A percentile compares a stretch with the other conserved stretches of the same genome.
phyloP scores from a whole-genome alignment of 2,113 vertebrate species.

The Falco punctatus region DNA sequence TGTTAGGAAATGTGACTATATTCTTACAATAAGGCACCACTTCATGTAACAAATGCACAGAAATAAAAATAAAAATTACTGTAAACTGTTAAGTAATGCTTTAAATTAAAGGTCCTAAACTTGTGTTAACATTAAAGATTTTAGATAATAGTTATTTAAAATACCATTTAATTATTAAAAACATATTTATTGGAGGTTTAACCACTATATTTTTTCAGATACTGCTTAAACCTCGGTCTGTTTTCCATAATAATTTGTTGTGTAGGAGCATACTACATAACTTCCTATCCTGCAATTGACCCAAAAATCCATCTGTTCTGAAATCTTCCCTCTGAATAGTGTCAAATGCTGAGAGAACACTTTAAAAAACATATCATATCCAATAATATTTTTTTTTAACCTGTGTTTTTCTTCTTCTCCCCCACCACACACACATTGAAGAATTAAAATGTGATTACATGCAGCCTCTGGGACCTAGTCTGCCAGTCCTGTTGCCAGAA shows the following conservation, averaged over 20 bases:
- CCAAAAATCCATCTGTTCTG: background rate
- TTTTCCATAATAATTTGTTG: background rate
- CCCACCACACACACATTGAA: background rate
- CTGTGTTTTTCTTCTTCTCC: background rate
- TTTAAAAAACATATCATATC: background rate
- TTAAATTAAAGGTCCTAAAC: background rate
- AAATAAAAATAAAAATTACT: background rate
- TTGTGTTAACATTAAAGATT: background rate
- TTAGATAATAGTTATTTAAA: background rate
- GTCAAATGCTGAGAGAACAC: background rate
- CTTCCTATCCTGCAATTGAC: background rate
- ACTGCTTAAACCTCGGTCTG: background rate
- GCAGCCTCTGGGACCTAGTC: background rate
- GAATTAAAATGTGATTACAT: background rate
- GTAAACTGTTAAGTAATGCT: background rate
- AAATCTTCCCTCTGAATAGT: background rate
- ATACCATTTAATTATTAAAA: fast-evolving
- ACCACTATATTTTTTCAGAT: background rate
- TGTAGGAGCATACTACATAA: background rate
- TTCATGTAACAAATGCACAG: background rate
- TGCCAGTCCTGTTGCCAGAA: background rate
- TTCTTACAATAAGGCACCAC: background rate
- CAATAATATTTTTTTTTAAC: background rate
- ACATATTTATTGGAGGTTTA: background rate
- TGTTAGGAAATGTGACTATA: background rate